These are phyloP conservation scores for Drosophila ercepeae DNA, from an alignment of 1,140 invertebrate species.

Conservation along the genomic window DNA sequence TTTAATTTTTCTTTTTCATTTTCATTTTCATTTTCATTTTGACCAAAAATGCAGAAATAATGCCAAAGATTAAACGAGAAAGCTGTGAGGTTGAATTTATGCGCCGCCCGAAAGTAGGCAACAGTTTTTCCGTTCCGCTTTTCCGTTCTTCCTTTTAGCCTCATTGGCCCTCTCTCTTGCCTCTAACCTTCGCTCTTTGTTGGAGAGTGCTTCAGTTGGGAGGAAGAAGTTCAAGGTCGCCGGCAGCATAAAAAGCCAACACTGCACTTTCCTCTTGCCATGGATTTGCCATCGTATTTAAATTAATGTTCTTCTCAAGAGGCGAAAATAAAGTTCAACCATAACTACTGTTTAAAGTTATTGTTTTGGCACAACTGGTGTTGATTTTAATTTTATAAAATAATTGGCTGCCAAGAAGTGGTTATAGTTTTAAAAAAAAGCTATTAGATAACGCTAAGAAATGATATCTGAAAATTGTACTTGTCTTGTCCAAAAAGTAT, in stretches of 20 bases:
- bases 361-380: not conserved
- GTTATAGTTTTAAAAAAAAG: no score
- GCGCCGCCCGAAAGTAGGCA: constrained; percentile 44
- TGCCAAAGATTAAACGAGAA: constrained; percentile 39
- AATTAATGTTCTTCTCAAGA: not conserved
- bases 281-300: constrained; percentile 19
- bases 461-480: no score
- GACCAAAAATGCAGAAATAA: constrained; percentile 19
- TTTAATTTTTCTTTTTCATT: constrained; percentile 43
- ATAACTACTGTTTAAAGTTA: not conserved
- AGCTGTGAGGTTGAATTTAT: constrained; percentile 36
- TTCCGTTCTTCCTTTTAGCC: not conserved
- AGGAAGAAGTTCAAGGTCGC: constrained; percentile 45
- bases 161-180: not conserved
- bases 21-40: constrained; percentile 46
- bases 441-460: no score
- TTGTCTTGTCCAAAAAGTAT: no score
- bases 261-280: constrained; percentile 24
- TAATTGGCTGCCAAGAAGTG: not conserved
- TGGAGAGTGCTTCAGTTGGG: constrained; percentile 4
- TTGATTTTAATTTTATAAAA: not conserved
- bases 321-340: not conserved
- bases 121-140: constrained; percentile 13
- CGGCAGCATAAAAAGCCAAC: constrained; percentile 15
- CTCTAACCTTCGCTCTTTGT: not conserved